These are phyloP conservation scores for Rhagonycha fulva DNA, from an alignment of 2,888 invertebrate genomes.

Conservation along the genomic window DNA sequence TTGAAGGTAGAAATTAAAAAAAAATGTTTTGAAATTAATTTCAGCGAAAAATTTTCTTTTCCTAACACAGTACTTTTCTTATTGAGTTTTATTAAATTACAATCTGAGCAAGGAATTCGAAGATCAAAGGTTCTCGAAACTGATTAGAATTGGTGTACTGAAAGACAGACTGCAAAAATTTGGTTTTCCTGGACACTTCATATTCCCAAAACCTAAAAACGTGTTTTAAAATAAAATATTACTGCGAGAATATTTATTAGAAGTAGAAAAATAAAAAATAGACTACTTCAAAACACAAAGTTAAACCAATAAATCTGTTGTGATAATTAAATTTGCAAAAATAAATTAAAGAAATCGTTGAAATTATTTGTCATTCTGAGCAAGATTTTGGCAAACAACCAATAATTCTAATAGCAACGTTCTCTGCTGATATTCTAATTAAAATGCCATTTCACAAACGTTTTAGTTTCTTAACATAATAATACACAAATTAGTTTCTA, in stretches of 20 bases:
- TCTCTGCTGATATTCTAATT: constrained; percentile 37
- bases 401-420: constrained; percentile 38
- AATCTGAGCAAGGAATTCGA: too few species aligned
- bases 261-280: background rate
- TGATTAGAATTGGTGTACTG: too few species aligned
- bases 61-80: too few species aligned
- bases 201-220: background rate
- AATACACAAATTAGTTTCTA: background rate
- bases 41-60: too few species aligned
- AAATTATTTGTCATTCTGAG: constrained; percentile 38
- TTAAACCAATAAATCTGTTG: constrained; percentile 34
- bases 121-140: too few species aligned
- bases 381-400: constrained; percentile 36
- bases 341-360: constrained; percentile 38
- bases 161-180: background rate
- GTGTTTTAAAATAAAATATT: background rate
- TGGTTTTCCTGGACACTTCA: background rate
- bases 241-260: background rate
- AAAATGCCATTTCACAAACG: constrained; percentile 27
- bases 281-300: background rate
- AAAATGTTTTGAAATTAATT: too few species aligned
- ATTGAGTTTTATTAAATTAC: too few species aligned
- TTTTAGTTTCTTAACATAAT: background rate
- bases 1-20: too few species aligned
- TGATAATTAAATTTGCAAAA: constrained; percentile 40